Percentiles rank a stretch among this genome's conserved stretches.
These are phyloP conservation scores for Cochlearius cochlearius DNA, from an alignment of 2,113 vertebrate genomes.

Conservation along the genomic window DNA sequence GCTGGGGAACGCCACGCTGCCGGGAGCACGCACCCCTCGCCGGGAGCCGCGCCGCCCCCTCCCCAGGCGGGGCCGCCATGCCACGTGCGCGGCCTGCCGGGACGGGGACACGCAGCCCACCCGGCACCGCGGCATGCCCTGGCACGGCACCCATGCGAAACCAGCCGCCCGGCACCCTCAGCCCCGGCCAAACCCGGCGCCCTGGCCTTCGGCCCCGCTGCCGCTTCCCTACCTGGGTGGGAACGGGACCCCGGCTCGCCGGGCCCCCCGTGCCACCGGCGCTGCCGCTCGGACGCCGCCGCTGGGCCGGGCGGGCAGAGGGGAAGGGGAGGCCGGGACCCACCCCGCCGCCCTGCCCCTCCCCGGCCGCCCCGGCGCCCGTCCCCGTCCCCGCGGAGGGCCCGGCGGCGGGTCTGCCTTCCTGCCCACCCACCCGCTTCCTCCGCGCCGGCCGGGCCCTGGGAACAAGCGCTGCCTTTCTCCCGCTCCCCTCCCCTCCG, in stretches of 20 bases:
- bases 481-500: not conserved
- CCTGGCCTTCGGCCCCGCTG: not conserved
- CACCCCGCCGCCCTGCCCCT: not conserved
- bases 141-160: accelerated
- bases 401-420: not conserved
- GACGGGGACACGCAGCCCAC: not conserved
- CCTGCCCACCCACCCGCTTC: conserved; percentile 26
- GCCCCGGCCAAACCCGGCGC: not conserved
- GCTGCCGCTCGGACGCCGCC: not conserved
- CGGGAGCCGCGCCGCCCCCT: not conserved
- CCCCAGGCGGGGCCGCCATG: not conserved
- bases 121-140: accelerated
- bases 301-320: not conserved
- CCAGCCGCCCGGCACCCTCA: not conserved
- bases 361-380: not conserved
- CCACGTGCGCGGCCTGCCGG: accelerated
- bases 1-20: not conserved
- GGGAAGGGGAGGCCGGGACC: not conserved
- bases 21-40: accelerated
- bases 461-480: conserved; percentile 7
- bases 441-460: not conserved
- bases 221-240: not conserved
- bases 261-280: not conserved
- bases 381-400: not conserved
- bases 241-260: accelerated